Base-by-base conservation (phyloP, 2,888 invertebrate genomes). In the Bombylius discolor region DNA sequence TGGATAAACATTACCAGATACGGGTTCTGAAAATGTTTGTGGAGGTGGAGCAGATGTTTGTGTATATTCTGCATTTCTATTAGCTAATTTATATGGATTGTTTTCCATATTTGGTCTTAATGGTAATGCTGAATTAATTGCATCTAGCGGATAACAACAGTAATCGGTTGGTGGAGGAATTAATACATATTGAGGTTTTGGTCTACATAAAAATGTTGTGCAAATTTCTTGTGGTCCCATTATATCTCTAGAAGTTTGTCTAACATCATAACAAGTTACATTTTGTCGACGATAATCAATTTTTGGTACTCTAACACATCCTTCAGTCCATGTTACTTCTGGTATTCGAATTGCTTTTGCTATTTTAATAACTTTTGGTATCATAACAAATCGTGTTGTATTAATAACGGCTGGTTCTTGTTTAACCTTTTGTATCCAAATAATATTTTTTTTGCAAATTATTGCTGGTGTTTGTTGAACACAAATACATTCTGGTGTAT, bases 81-180 rank as follows among this genome's bases (percentile, higher is more conserved):
- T 23, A 23, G 2, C 23, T 23, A 23, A 23, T 23, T 23, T 23
- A 23, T 23, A 23, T 23, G 23, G 23, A 23, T 23, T 23, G 23
- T 23, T 23, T 23, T 23, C 23, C 23, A 23, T 23, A 23, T 23
- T 23, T 23, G 23, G 23, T 23, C 23, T 23, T 23, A 3, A 23
- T 23, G 23, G 3, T 2, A 23, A 23, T 23, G 63, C 59, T 14
- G 69, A 58, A 42, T 11, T 11, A 4, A 42, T 11, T 8, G 39
- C 8, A 42, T 42, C 39, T 11, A 42, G 5, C 8, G 45, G 6
- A 45, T 45, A 45, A 8, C 45, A 45, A 8, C 45, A 45, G n/a
- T 45, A 45, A 45, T 45, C 45, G 13, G n/a, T 45, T n/a, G 45
- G 45, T 14, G n/a, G 45, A 5, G 45, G 45, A 14, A 45, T 45